Percentiles rank a stretch among this genome's conserved stretches.
phyloP scores from a whole-genome alignment of 2,888 invertebrate species.

The Operophtera brumata region DNA sequence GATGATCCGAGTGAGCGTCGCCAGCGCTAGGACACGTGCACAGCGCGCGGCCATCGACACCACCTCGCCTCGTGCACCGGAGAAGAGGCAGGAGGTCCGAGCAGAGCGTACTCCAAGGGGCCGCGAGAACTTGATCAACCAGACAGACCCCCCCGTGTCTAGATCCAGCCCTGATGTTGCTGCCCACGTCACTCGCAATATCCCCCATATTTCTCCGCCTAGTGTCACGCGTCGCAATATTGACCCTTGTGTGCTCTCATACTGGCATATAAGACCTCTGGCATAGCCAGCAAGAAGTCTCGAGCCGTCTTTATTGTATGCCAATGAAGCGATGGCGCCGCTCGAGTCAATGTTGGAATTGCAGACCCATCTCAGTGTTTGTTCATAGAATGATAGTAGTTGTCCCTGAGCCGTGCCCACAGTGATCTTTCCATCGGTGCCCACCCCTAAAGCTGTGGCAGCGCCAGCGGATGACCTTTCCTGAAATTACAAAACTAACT shows the following conservation, averaged over 20 bases:
- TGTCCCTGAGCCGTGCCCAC: constrained; percentile 97
- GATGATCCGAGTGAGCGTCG: constrained; percentile 93
- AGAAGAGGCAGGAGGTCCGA: constrained; percentile 96
- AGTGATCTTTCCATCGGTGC: constrained; percentile 87
- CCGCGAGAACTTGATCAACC: constrained; percentile 93
- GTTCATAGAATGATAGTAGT: constrained; percentile 87
- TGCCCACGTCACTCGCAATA: constrained; percentile 71
- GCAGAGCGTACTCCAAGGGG: constrained; percentile 93
- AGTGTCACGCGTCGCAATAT: constrained; percentile 70
- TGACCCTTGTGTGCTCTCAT: constrained; percentile 87
- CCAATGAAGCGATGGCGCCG: constrained; percentile 90
- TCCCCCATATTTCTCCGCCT: constrained; percentile 75
- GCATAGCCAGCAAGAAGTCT: constrained; percentile 87
- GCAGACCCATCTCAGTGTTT: constrained; percentile 94
- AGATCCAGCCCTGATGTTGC: constrained; percentile 78
- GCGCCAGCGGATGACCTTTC: constrained; percentile 94
- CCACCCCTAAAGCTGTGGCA: constrained; percentile 90
- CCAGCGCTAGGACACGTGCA: constrained; percentile 90
- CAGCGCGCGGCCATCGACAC: constrained; percentile 71
- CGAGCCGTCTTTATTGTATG: constrained; percentile 93
- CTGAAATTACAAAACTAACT: constrained; percentile 67
- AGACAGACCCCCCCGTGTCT: constrained; percentile 97
- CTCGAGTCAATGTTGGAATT: constrained; percentile 82
- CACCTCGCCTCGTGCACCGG: constrained; percentile 96
- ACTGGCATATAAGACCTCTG: constrained; percentile 94